phyloP scores from a whole-genome alignment of 2,113 vertebrate species.

The Callipepla californica region DNA sequence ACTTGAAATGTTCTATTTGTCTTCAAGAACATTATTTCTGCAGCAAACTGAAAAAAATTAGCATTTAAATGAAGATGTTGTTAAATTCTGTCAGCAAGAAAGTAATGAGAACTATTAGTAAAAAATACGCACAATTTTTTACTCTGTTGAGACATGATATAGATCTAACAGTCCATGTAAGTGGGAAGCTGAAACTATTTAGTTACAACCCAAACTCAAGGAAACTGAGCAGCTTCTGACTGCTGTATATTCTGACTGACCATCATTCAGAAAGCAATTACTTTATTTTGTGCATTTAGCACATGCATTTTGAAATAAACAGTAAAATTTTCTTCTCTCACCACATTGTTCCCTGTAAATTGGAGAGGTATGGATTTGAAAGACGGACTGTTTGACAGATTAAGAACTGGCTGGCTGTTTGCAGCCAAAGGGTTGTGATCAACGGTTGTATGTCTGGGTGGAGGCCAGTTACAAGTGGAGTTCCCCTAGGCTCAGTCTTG shows the following conservation, averaged over 20 bases:
- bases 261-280: not conserved
- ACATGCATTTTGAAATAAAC: not conserved
- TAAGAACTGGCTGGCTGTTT: too few species aligned
- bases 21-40: slow-evolving; percentile 46
- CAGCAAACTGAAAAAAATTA: slow-evolving; percentile 34
- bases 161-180: not conserved
- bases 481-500: too few species aligned
- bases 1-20: slow-evolving; percentile 44
- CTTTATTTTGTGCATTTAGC: not conserved
- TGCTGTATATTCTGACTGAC: not conserved
- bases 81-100: slow-evolving; percentile 23
- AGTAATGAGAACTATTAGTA: slow-evolving; percentile 59
- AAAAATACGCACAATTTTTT: slow-evolving; percentile 10
- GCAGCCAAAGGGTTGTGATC: too few species aligned
- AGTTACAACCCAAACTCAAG: not conserved
- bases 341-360: too few species aligned
- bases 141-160: not conserved
- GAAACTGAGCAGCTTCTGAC: not conserved
- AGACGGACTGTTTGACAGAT: too few species aligned
- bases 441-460: too few species aligned
- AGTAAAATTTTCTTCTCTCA: not conserved
- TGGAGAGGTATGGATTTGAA: too few species aligned
- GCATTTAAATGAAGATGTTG: slow-evolving; percentile 59
- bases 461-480: too few species aligned
- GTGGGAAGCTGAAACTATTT: slow-evolving; percentile 1